phyloP scores from a whole-genome alignment of 2,888 invertebrate genomes.

The Arrhopalites spinosus region DNA sequence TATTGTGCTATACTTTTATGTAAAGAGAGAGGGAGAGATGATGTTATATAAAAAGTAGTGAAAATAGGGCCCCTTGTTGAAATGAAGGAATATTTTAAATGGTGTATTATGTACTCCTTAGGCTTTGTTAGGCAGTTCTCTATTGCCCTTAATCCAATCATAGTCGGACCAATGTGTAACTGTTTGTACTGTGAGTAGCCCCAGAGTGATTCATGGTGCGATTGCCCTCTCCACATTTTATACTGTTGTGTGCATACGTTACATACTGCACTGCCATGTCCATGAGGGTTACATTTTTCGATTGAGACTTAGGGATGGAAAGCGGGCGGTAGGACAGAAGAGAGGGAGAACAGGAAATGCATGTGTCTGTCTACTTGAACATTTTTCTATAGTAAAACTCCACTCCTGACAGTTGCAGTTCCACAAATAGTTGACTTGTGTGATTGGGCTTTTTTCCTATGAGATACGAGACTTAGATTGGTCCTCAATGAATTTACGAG shows the following conservation, averaged over 20 bases:
- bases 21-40: too few relatives aligned
- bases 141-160: slow-evolving; percentile 29
- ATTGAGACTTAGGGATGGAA: slow-evolving; percentile 6
- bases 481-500: too few relatives aligned
- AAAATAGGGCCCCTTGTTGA: slow-evolving; percentile 3
- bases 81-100: slow-evolving; percentile 20
- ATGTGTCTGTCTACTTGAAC: too few relatives aligned
- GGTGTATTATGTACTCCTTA: not conserved
- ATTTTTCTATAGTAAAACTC: too few relatives aligned
- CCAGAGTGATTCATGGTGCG: not conserved
- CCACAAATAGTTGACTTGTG: too few relatives aligned
- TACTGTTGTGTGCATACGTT: not conserved
- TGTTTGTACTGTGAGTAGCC: too few relatives aligned
- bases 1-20: too few relatives aligned
- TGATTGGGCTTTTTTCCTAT: too few relatives aligned
- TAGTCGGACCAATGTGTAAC: not conserved
- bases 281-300: not conserved
- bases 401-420: too few relatives aligned
- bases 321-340: not conserved
- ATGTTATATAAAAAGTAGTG: too few relatives aligned
- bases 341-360: slow-evolving; percentile 14
- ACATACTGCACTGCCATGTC: not conserved
- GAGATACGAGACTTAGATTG: too few relatives aligned
- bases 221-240: not conserved
- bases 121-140: not conserved